These are phyloP conservation scores for Ceratotherium simum DNA, from an alignment of 2,113 vertebrate genomes.

Conservation along the genomic window DNA sequence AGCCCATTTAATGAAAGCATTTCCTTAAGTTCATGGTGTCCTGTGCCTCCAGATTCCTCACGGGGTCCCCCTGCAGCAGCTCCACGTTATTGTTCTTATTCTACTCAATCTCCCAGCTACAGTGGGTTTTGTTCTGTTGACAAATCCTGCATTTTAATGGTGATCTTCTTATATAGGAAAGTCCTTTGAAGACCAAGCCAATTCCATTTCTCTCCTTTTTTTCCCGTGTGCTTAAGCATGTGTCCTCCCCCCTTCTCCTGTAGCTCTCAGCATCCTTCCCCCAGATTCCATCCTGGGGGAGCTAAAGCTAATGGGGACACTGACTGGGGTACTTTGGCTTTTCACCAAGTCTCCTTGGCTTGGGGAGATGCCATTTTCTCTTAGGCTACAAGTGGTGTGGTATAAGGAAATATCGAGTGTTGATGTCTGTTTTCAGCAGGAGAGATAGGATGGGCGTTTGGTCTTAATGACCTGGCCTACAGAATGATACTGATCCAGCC, in stretches of 20 bases:
- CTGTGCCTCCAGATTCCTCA: background rate
- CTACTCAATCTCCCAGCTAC: background rate
- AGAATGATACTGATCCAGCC: fast-evolving
- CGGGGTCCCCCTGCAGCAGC: background rate
- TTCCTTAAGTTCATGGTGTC: background rate
- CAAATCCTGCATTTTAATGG: background rate
- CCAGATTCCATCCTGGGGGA: background rate
- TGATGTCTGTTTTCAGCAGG: background rate
- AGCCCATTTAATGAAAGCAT: background rate
- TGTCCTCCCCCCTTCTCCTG: background rate
- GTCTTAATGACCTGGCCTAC: background rate
- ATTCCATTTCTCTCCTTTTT: background rate
- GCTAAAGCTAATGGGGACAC: background rate
- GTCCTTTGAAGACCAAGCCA: background rate
- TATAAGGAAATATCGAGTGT: background rate
- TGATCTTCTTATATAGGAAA: background rate
- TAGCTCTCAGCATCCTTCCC: background rate
- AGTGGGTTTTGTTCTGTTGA: background rate
- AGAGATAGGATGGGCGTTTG: background rate
- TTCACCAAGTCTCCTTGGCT: background rate
- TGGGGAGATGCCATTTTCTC: background rate
- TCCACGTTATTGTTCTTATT: fast-evolving
- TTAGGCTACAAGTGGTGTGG: background rate
- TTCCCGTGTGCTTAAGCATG: background rate
- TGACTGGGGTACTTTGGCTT: background rate